Percentiles rank a stretch among this genome's conserved stretches.
phyloP scores from a whole-genome alignment of 1,140 invertebrate genomes.

The Tetramorium simillimum region DNA sequence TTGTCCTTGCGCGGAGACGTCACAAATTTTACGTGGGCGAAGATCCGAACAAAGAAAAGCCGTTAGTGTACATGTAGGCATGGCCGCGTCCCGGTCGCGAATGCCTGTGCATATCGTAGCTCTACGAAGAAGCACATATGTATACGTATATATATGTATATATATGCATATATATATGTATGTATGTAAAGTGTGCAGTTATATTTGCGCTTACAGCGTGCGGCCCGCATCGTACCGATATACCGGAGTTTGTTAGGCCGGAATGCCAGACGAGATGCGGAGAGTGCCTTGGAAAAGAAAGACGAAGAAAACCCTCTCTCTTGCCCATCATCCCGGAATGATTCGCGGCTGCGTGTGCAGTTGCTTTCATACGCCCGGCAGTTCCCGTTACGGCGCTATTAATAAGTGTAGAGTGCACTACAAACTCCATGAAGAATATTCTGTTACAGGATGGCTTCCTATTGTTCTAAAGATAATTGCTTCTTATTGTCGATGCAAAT shows the following conservation, averaged over 20 bases:
- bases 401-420: slow-evolving; percentile 46
- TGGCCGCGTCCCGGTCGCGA: background rate
- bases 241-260: slow-evolving; percentile 23
- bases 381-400: slow-evolving; percentile 37
- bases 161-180: background rate
- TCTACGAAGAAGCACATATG: background rate
- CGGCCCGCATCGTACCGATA: background rate
- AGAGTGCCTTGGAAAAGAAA: slow-evolving; percentile 6
- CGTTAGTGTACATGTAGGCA: background rate
- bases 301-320: background rate
- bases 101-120: background rate
- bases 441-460: slow-evolving; percentile 32
- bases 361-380: slow-evolving; percentile 10
- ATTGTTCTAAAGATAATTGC: slow-evolving; percentile 42
- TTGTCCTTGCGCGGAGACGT: slow-evolving; percentile 22
- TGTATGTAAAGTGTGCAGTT: background rate
- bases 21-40: slow-evolving; percentile 9
- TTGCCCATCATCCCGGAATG: slow-evolving; percentile 29
- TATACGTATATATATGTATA: too few species aligned
- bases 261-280: background rate
- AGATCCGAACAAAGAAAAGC: slow-evolving; percentile 1
- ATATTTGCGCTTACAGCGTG: slow-evolving; percentile 11
- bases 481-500: slow-evolving; percentile 57
- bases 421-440: background rate
- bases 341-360: slow-evolving; percentile 36